A percentile compares a stretch with the other conserved stretches of the same genome.
Conservation (phyloP, 2,113 vertebrate species). For the Isurus oxyrinchus region DNA sequence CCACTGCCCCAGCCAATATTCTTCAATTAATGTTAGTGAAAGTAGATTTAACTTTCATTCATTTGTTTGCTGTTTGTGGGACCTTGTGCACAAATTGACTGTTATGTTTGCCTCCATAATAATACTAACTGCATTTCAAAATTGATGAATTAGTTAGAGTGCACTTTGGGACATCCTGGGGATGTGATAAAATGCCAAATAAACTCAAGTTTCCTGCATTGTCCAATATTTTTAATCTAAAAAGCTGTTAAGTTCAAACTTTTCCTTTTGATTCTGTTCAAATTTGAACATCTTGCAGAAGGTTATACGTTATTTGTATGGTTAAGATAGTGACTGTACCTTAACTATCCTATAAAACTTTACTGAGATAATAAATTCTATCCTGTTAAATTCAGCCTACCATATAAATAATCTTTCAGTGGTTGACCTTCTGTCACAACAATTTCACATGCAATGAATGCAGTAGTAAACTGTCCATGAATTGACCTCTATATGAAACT, state of each 20-base stretch:
- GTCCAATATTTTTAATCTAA: neutral
- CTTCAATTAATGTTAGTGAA: neutral
- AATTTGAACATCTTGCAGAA: neutral
- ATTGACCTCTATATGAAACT: neutral
- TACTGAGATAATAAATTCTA: neutral
- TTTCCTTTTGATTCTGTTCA: neutral
- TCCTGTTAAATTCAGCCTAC: conserved; percentile 13
- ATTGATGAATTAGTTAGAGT: neutral
- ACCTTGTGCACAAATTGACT: neutral
- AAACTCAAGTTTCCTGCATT: neutral
- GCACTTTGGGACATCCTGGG: neutral
- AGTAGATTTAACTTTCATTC: neutral
- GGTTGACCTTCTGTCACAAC: conserved; percentile 1
- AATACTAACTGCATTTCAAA: neutral
- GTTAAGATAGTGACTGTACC: neutral
- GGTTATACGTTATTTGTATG: neutral
- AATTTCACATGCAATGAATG: neutral
- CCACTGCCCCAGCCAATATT: neutral
- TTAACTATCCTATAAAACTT: neutral
- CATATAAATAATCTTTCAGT: neutral
- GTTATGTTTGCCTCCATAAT: neutral
- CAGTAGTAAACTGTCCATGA: neutral
- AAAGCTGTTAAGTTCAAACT: neutral
- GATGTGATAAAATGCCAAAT: neutral
- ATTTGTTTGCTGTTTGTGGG: neutral